Percentiles rank a stretch among this genome's conserved stretches.
Conservation (phyloP, 2,797 vertebrate genomes). For the Falco columbarius region DNA sequence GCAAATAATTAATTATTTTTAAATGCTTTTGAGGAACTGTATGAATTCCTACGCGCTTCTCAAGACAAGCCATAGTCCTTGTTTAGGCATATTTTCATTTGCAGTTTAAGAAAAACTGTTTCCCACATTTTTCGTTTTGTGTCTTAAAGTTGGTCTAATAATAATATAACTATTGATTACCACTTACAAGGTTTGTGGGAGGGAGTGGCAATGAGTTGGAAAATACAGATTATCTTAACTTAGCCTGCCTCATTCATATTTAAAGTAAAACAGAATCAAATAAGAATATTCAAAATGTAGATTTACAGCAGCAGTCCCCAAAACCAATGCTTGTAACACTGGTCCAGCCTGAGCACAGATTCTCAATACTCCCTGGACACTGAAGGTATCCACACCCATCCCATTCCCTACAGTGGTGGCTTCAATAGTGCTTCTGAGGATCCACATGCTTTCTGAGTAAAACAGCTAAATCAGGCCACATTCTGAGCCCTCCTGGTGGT, state of each 20-base stretch:
- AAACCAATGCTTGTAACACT: rapidly evolving
- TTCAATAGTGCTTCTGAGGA: background rate
- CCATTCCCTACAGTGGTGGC: background rate
- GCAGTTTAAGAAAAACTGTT: background rate
- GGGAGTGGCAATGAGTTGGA: background rate
- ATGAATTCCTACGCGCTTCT: background rate
- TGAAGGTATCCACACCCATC: rapidly evolving
- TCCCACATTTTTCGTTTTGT: background rate
- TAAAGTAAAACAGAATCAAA: background rate
- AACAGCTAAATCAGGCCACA: background rate
- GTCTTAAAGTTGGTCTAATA: background rate
- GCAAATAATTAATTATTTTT: background rate
- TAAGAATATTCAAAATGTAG: background rate
- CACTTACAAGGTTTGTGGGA: background rate
- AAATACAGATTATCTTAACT: background rate
- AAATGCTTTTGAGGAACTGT: background rate
- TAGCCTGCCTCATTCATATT: background rate
- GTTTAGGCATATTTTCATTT: background rate
- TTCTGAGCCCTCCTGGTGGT: background rate
- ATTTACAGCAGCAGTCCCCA: rapidly evolving
- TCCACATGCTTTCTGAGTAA: background rate
- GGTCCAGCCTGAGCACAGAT: background rate
- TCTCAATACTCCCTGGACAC: background rate
- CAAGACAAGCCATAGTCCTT: background rate
- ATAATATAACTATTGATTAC: background rate